phyloP scores from a whole-genome alignment of 2,113 vertebrate genomes.

The Stigmatopora argus region DNA sequence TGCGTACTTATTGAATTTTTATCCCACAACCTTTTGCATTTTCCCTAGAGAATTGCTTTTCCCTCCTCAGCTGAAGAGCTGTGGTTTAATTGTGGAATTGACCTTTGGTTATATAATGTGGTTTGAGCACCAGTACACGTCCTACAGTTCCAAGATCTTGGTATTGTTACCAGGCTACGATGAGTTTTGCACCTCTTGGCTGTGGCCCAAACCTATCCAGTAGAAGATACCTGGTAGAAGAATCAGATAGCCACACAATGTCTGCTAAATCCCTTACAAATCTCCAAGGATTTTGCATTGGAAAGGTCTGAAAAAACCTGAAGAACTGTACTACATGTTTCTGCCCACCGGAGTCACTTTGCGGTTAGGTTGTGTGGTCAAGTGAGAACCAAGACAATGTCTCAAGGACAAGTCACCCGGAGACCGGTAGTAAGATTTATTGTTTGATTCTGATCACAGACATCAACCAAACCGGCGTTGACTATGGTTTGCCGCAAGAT shows the following conservation, averaged over 20 bases:
- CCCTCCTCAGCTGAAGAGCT: too few relatives aligned
- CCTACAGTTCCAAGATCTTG: not conserved
- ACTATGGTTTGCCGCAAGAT: not conserved
- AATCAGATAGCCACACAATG: not conserved
- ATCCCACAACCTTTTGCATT: too few relatives aligned
- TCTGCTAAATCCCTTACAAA: not conserved
- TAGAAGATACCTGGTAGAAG: not conserved
- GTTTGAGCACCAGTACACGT: not conserved
- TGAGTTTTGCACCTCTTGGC: not conserved
- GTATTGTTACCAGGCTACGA: not conserved
- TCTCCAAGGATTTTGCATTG: not conserved
- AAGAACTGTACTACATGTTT: not conserved
- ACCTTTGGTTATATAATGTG: not conserved
- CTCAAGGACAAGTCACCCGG: not conserved
- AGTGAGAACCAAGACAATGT: not conserved
- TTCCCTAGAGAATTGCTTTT: too few relatives aligned
- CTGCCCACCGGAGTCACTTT: not conserved
- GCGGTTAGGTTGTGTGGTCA: not conserved
- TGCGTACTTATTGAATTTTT: too few relatives aligned
- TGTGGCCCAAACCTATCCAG: not conserved
- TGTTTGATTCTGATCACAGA: not conserved
- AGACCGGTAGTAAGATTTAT: not conserved
- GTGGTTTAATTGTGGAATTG: not conserved
- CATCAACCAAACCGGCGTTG: not conserved
- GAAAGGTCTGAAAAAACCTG: not conserved